phyloP scores from a whole-genome alignment of 30 jellyfish, hydroid and myxozoan genomes.

The Sanderia malayensis region DNA sequence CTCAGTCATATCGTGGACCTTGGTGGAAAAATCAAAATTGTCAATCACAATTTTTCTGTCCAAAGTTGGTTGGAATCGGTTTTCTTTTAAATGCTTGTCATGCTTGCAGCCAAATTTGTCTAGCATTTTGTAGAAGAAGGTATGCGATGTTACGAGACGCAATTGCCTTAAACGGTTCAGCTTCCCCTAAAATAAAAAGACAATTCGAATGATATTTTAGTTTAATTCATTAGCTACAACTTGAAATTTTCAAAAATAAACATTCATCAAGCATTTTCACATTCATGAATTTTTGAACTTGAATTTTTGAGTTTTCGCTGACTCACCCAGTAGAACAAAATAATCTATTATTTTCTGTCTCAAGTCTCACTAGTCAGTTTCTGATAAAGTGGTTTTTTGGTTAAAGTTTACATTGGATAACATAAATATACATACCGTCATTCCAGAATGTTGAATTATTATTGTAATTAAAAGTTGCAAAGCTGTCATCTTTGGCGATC shows the following conservation, averaged over 20 bases:
- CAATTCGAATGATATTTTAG: neutral
- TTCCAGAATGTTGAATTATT: constrained; percentile 34
- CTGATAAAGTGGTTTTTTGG: no score
- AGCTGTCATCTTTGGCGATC: constrained; percentile 36
- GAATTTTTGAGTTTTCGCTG: no score
- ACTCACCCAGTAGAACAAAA: no score
- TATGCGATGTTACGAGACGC: constrained; percentile 6
- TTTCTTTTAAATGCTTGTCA: constrained; percentile 5
- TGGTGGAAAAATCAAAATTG: constrained; percentile 15
- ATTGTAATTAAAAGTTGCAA: constrained; percentile 28
- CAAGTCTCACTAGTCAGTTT: no score
- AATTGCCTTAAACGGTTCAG: constrained; percentile 7
- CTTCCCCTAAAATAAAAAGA: neutral
- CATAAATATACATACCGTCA: constrained; percentile 3
- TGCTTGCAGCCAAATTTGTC: constrained; percentile 8
- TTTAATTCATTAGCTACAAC: no score
- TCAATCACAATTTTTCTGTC: constrained; percentile 29
- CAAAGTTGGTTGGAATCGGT: neutral
- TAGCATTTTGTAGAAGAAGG: constrained; percentile 1
- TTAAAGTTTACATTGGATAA: no score
- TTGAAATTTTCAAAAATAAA: no score
- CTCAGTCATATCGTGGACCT: constrained; percentile 37
- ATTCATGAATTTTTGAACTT: no score
- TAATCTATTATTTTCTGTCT: no score
- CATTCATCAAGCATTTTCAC: no score